Evolutionary conservation across 2,113 vertebrate genomes (phyloP), one percentile per base, ranked within the genome.

Genomic region (Xiphorhynchus elegans): DNA sequence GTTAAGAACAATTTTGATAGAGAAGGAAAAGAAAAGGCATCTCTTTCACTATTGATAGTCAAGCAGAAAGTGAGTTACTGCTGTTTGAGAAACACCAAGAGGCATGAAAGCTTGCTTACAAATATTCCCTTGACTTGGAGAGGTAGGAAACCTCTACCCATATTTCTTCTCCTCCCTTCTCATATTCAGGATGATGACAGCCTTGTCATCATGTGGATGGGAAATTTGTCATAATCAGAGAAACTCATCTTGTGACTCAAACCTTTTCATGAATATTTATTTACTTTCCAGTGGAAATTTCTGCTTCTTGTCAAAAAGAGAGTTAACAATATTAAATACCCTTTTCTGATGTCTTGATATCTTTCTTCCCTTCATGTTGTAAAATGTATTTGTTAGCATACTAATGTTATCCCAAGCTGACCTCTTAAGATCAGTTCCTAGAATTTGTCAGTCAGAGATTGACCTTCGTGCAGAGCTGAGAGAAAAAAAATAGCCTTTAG

Each of bases 261-360:
- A 93, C 44, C 6, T 20, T 95, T 90, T 67, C 64, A 89, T 93
- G 80, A 95, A 94, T 96, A 93, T 94, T 50, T 94, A 93, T 88
- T 93, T 86, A 69, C 60, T 94, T 95, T 96, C 31, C 58, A 63
- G 56, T 44, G 35, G 64, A 91, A 96, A 66, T 79, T 93, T 94
- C 89, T 96, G 55, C 42, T 93, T 89, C 44, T 91, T 0, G 1
- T 95, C 70, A 67, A 82, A 91, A 90, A 63, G 64, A 66, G 70
- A 86, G 31, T 91, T 94, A 93, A 87, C 5, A 21, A 62, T 83
- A 58, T 82, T 64, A 72, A 95, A 74, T 78, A 87, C 77, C 6
- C 18, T 86, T 66, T 94, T 87, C 68, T 97, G 95, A 93, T 86
- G 91, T 83, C 59, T 78, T 35, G 35, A 50, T 84, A 86, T 40